phyloP scores from a whole-genome alignment of 2,888 invertebrate species.

The Mellilla xanthometata region DNA sequence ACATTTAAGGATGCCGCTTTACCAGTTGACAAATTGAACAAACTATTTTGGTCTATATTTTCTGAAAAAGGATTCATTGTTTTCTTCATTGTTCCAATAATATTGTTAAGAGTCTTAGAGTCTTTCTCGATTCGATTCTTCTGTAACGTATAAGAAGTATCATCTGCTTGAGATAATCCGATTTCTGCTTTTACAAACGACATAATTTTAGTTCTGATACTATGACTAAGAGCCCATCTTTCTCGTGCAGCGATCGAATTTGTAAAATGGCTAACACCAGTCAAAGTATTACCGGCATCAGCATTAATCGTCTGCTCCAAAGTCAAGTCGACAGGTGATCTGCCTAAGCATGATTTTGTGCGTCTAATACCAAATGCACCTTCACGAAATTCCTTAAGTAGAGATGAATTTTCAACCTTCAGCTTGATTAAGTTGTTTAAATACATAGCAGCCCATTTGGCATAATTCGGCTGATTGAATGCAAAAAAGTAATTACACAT shows the following conservation, averaged over 20 bases:
- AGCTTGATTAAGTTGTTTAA: slow-evolving; percentile 31
- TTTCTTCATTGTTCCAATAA: slow-evolving; percentile 24
- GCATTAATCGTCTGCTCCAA: slow-evolving; percentile 41
- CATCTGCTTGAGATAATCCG: slow-evolving; percentile 17
- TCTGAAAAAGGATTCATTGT: slow-evolving; percentile 30
- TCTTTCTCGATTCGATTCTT: slow-evolving; percentile 1
- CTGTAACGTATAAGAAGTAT: slow-evolving; percentile 8
- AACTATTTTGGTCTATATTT: slow-evolving; percentile 28
- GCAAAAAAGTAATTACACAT: slow-evolving; percentile 35
- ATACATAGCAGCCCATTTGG: slow-evolving; percentile 27
- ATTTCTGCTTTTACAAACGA: slow-evolving; percentile 6
- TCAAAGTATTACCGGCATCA: slow-evolving; percentile 35
- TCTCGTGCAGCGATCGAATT: slow-evolving; percentile 35
- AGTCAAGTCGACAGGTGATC: slow-evolving; percentile 32
- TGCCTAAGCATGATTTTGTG: slow-evolving; percentile 22
- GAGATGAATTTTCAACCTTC: slow-evolving; percentile 24
- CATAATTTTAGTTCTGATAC: slow-evolving; percentile 40
- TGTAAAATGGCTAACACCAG: slow-evolving; percentile 23
- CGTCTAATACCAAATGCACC: slow-evolving; percentile 36
- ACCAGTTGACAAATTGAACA: slow-evolving; percentile 42
- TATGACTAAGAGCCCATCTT: slow-evolving; percentile 42
- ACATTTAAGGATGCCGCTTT: slow-evolving; percentile 35
- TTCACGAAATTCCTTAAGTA: slow-evolving; percentile 25
- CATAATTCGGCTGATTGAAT: slow-evolving; percentile 34
- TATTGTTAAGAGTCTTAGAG: slow-evolving; percentile 4